These are phyloP conservation scores for Dicyrtoma fusca DNA, from an alignment of 2,888 invertebrate species.

Conservation along the genomic window DNA sequence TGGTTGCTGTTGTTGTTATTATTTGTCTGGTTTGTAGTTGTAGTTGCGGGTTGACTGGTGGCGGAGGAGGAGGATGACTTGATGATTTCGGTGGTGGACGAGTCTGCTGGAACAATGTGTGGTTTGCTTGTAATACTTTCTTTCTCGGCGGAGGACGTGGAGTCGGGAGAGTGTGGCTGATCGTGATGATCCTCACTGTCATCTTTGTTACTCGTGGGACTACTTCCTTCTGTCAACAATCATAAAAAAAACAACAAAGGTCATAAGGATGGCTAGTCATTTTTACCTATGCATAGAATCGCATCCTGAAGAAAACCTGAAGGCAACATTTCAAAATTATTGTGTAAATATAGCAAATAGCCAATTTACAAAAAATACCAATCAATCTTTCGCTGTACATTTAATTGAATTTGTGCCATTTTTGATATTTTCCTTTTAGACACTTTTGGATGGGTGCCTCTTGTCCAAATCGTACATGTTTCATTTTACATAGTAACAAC, in stretches of 20 bases:
- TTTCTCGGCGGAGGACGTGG: slow-evolving; percentile 52
- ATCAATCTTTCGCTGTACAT: too few relatives aligned
- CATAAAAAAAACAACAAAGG: background rate
- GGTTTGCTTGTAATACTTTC: slow-evolving; percentile 40
- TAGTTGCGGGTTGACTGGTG: slow-evolving; percentile 21
- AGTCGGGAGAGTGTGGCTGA: slow-evolving; percentile 49
- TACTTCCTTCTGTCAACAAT: slow-evolving; percentile 22
- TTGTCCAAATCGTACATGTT: too few relatives aligned
- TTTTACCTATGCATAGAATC: too few relatives aligned
- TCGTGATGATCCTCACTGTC: slow-evolving; percentile 37
- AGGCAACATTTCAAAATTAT: too few relatives aligned
- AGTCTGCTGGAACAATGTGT: slow-evolving; percentile 50
- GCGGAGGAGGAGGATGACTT: slow-evolving; percentile 26
- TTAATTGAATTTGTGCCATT: too few relatives aligned
- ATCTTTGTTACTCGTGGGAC: slow-evolving; percentile 27
- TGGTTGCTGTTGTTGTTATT: background rate
- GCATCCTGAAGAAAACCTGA: too few relatives aligned
- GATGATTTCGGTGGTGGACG: slow-evolving; percentile 42
- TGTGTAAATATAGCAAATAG: too few relatives aligned
- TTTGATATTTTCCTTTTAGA: too few relatives aligned
- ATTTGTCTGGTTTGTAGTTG: background rate
- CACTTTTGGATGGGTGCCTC: too few relatives aligned
- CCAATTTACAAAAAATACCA: too few relatives aligned
- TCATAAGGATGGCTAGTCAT: too few relatives aligned
- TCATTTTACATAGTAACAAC: too few relatives aligned